These are phyloP conservation scores for Thyatira batis DNA, from an alignment of 2,888 invertebrate species.

Conservation along the genomic window DNA sequence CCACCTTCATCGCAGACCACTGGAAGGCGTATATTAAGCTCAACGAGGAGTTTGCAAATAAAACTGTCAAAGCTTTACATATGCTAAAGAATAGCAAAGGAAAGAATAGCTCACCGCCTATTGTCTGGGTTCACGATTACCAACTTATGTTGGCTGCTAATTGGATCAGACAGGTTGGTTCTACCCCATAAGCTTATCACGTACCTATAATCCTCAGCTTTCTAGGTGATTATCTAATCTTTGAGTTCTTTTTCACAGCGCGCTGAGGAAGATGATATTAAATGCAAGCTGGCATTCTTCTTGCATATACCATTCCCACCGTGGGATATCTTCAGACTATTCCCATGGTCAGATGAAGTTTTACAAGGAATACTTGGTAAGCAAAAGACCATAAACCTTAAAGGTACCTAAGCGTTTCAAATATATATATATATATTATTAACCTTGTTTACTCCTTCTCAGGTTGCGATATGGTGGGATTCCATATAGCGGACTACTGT, in stretches of 20 bases:
- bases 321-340: slow-evolving; percentile 95
- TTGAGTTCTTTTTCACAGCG: slow-evolving; percentile 68
- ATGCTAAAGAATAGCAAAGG: slow-evolving; percentile 79
- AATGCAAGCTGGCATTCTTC: slow-evolving; percentile 94
- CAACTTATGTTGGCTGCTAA: slow-evolving; percentile 96
- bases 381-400: slow-evolving; percentile 16
- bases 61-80: slow-evolving; percentile 86
- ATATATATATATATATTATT: background rate
- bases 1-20: slow-evolving; percentile 90
- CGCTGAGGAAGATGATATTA: slow-evolving; percentile 89
- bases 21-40: slow-evolving; percentile 92
- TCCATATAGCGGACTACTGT: slow-evolving; percentile 95
- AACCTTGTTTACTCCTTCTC: slow-evolving; percentile 21
- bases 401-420: background rate
- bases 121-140: slow-evolving; percentile 97
- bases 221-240: slow-evolving; percentile 4
- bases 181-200: background rate
- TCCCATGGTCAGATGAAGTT: slow-evolving; percentile 97
- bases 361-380: slow-evolving; percentile 93
- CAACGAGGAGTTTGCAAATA: slow-evolving; percentile 91
- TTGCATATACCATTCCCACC: slow-evolving; percentile 97
- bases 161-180: slow-evolving; percentile 90
- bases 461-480: slow-evolving; percentile 96
- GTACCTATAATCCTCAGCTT: background rate
- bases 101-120: slow-evolving; percentile 81